Evolutionary conservation across 2,888 invertebrate species (phyloP).

Genomic region (Linhomoeus sp.): DNA sequence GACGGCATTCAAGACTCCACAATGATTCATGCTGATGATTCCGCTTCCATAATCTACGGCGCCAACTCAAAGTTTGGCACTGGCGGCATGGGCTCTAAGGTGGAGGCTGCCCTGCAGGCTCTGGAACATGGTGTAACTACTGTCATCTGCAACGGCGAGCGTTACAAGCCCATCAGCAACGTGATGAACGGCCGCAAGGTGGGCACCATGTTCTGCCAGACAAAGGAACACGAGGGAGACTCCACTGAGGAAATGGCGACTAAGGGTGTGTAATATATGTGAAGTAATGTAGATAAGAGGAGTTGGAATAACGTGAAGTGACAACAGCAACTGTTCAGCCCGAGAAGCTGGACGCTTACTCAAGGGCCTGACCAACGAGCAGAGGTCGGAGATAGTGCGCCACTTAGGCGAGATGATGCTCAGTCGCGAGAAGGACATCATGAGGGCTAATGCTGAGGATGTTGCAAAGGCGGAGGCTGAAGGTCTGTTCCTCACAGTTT

Average conservation of each 20-base stretch:
- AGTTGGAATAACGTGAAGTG: no score
- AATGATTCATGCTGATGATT: no score
- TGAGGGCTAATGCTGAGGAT: conserved; percentile 73
- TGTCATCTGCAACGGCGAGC: conserved; percentile 90
- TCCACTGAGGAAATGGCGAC: conserved; percentile 75
- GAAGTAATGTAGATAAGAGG: no score
- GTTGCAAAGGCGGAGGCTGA: conserved; percentile 49
- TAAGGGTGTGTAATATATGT: conserved; percentile 17
- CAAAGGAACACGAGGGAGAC: conserved; percentile 39
- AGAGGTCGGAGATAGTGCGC: conserved; percentile 67
- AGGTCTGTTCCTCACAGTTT: no score
- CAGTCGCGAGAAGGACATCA: conserved; percentile 54
- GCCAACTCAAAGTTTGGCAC: no score
- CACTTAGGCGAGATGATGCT: conserved; percentile 65
- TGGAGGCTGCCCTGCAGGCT: conserved; percentile 65
- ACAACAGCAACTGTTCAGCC: conserved; percentile 39
- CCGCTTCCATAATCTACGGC: no score
- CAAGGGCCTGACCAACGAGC: conserved; percentile 53
- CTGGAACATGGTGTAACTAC: conserved; percentile 83
- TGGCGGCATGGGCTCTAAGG: no score
- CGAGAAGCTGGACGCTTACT: conserved; percentile 64
- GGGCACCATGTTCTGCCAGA: conserved; percentile 85
- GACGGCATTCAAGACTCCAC: no score
- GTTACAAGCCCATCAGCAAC: conserved; percentile 75
- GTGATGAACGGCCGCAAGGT: conserved; percentile 80